phyloP scores from a whole-genome alignment of 2,797 vertebrate genomes.

The Bucorvus abyssinicus region DNA sequence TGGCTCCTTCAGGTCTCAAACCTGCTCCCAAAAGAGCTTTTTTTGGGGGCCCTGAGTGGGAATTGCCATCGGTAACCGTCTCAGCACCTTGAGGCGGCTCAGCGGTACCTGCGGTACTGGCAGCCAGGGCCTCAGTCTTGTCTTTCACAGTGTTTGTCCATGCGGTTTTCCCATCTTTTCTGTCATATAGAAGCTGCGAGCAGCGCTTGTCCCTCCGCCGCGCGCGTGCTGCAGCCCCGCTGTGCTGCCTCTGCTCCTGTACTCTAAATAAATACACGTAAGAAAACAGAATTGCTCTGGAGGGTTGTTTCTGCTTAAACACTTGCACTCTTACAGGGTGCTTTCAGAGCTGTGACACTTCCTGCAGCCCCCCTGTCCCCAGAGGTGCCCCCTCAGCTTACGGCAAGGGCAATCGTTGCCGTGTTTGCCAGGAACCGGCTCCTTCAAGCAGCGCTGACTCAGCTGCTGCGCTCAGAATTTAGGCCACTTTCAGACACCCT shows the following conservation, averaged over 20 bases:
- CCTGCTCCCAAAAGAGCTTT: background rate
- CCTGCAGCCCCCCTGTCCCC: accelerated
- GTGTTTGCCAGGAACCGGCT: background rate
- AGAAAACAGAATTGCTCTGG: background rate
- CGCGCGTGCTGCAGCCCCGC: background rate
- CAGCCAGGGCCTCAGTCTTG: background rate
- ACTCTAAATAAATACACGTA: background rate
- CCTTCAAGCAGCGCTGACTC: background rate
- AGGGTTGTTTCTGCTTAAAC: background rate
- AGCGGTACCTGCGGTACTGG: accelerated
- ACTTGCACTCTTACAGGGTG: accelerated
- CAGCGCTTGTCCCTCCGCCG: accelerated
- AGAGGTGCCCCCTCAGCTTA: background rate
- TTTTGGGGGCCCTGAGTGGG: background rate
- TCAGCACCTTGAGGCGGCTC: background rate
- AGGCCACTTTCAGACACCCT: constrained; percentile 24
- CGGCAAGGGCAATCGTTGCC: background rate
- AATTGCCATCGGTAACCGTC: no score
- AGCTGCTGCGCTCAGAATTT: background rate
- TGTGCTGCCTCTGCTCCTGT: background rate
- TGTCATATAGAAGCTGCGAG: background rate
- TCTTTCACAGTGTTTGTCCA: background rate
- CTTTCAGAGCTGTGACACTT: accelerated
- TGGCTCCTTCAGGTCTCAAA: background rate
- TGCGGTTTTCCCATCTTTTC: background rate